Percentiles rank a stretch among this genome's conserved stretches.
phyloP scores from a whole-genome alignment of 23 tunicate species.

The Halocynthia aurantium region DNA sequence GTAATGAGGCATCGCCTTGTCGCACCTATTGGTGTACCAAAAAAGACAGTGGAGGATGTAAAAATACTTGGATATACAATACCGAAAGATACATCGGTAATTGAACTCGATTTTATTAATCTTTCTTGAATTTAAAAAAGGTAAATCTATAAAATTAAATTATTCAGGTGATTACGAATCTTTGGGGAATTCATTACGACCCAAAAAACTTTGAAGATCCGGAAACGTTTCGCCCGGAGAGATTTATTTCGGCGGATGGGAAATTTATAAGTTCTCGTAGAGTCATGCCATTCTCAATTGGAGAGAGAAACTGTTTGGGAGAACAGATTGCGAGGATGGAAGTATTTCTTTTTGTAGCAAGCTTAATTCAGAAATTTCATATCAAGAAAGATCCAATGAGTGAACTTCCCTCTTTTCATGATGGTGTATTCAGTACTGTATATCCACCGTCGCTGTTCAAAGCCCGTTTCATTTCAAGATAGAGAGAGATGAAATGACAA shows the following conservation, averaged over 20 bases:
- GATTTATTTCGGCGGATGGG: slow-evolving; percentile 4
- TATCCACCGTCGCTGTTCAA: not conserved
- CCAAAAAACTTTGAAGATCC: slow-evolving; percentile 9
- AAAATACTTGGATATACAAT: not conserved
- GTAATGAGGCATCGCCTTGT: slow-evolving; percentile 9
- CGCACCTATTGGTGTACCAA: not conserved
- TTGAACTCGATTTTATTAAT: too few species aligned
- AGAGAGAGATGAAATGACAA: too few species aligned
- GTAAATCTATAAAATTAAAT: not conserved
- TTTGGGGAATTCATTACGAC: slow-evolving; percentile 9
- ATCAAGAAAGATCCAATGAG: not conserved
- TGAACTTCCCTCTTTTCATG: not conserved
- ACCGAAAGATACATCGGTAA: slow-evolving; percentile 17
- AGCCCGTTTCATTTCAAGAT: not conserved
- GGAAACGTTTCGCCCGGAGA: not conserved
- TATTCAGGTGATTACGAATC: not conserved
- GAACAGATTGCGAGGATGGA: not conserved
- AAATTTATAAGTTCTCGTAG: not conserved
- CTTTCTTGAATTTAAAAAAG: not conserved
- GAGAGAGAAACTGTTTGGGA: slow-evolving; percentile 7
- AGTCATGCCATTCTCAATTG: slow-evolving; percentile 10
- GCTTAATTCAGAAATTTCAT: not conserved
- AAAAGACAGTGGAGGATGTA: slow-evolving; percentile 1
- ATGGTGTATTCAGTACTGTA: not conserved
- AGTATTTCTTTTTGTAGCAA: not conserved